Conservation (phyloP, 2,113 vertebrate genomes). For the Sinocyclocheilus anophthalmus region DNA sequence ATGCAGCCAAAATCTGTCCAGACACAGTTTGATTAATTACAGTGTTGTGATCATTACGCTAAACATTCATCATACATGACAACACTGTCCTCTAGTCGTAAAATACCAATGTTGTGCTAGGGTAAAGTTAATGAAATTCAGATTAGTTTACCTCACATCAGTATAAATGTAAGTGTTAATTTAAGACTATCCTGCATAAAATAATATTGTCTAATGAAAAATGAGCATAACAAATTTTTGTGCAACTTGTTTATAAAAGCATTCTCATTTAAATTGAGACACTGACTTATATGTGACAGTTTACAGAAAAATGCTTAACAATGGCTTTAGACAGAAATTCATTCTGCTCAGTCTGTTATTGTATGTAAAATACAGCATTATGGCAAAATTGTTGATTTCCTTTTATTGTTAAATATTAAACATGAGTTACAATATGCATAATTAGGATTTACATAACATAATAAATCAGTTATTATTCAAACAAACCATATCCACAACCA, state of each 20-base stretch:
- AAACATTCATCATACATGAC: background rate
- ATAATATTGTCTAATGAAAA: background rate
- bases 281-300: background rate
- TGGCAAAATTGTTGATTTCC: background rate
- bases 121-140: background rate
- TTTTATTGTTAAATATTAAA: conserved; percentile 45
- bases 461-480: background rate
- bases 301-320: background rate
- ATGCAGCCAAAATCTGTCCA: conserved; percentile 39
- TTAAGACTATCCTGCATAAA: background rate
- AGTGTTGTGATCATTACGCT: conserved; percentile 22
- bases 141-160: background rate
- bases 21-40: background rate
- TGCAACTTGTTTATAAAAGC: background rate
- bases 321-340: background rate
- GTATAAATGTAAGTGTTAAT: background rate
- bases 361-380: background rate
- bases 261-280: background rate
- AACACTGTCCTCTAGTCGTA: background rate
- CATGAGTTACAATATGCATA: conserved; percentile 32
- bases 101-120: background rate
- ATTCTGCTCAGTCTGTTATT: background rate
- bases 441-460: conserved; percentile 29
- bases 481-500: conserved; percentile 19
- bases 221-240: background rate